These are phyloP conservation scores for Smutsia gigantea DNA, from an alignment of 2,797 vertebrate genomes.

Conservation along the genomic window DNA sequence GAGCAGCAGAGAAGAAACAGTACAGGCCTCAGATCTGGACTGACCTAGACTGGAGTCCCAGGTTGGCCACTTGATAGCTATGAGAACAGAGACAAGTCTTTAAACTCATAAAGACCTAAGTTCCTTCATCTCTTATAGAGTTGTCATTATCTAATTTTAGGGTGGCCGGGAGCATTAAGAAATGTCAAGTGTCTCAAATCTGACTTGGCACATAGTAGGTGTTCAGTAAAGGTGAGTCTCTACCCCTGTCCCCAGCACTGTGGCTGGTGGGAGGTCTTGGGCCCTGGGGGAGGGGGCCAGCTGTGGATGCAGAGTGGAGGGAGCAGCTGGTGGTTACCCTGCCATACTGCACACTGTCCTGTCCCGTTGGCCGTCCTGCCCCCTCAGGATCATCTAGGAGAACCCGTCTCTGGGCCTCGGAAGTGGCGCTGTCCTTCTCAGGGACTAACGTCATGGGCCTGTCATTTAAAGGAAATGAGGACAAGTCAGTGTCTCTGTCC, in stretches of 20 bases:
- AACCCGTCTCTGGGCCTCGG: background rate
- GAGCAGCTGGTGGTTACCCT: conserved; percentile 84
- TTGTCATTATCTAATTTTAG: background rate
- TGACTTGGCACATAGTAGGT: background rate
- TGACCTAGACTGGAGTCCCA: background rate
- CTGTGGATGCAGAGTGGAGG: background rate
- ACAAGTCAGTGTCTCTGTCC: background rate
- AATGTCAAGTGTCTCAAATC: background rate
- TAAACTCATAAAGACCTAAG: background rate
- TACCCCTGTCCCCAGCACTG: accelerated
- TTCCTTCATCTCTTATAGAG: background rate
- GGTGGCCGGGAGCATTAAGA: background rate
- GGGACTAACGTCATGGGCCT: conserved; percentile 7
- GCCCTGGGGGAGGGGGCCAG: accelerated
- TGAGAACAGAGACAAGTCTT: background rate
- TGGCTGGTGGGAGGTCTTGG: background rate
- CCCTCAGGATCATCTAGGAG: conserved; percentile 13
- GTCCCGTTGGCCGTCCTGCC: conserved; percentile 82
- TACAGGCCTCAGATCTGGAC: background rate
- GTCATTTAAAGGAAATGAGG: conserved; percentile 51
- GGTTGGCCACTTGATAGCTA: background rate
- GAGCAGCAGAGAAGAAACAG: background rate
- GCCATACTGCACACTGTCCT: conserved; percentile 88
- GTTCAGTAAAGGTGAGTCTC: background rate
- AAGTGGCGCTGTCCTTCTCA: background rate